These are phyloP conservation scores for Drosophila demipolita DNA, from an alignment of 2,888 invertebrate species.

Conservation along the genomic window DNA sequence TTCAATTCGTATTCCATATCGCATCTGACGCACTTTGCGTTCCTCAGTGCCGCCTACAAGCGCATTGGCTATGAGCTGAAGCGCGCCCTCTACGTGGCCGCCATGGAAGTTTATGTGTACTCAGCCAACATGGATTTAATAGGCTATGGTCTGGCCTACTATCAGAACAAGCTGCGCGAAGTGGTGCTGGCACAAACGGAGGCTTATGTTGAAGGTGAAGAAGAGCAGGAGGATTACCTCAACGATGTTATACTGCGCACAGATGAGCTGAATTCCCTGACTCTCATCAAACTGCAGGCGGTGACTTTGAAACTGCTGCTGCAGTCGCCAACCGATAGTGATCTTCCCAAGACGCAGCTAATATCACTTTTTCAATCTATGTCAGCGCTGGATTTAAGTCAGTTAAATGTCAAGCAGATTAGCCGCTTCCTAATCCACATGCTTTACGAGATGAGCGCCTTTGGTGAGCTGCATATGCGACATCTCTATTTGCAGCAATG, in stretches of 20 bases:
- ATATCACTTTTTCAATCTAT: slow-evolving; percentile 62
- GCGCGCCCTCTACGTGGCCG: slow-evolving; percentile 83
- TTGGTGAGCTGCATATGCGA: slow-evolving; percentile 82
- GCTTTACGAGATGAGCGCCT: slow-evolving; percentile 85
- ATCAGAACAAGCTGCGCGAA: slow-evolving; percentile 83
- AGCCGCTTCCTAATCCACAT: slow-evolving; percentile 83
- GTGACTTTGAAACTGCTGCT: slow-evolving; percentile 76
- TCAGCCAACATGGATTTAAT: slow-evolving; percentile 82
- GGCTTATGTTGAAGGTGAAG: slow-evolving; percentile 16
- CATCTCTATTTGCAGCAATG: slow-evolving; percentile 72
- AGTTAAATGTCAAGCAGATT: slow-evolving; percentile 32
- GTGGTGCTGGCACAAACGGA: slow-evolving; percentile 74
- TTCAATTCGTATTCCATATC: slow-evolving; percentile 83
- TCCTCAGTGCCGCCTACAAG: slow-evolving; percentile 81
- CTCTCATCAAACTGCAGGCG: slow-evolving; percentile 81
- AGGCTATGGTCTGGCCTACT: slow-evolving; percentile 83
- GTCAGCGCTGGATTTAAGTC: slow-evolving; percentile 55
- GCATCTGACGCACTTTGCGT: slow-evolving; percentile 82
- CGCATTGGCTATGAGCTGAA: slow-evolving; percentile 79
- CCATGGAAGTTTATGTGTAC: slow-evolving; percentile 84
- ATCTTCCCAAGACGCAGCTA: slow-evolving; percentile 42
- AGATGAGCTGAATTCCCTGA: slow-evolving; percentile 71
- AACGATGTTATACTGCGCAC: slow-evolving; percentile 75
- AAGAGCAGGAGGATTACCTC: slow-evolving; percentile 57
- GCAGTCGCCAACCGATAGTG: not conserved